Base-by-base conservation (phyloP, 1,140 invertebrate genomes). In the Aethina tumida region DNA sequence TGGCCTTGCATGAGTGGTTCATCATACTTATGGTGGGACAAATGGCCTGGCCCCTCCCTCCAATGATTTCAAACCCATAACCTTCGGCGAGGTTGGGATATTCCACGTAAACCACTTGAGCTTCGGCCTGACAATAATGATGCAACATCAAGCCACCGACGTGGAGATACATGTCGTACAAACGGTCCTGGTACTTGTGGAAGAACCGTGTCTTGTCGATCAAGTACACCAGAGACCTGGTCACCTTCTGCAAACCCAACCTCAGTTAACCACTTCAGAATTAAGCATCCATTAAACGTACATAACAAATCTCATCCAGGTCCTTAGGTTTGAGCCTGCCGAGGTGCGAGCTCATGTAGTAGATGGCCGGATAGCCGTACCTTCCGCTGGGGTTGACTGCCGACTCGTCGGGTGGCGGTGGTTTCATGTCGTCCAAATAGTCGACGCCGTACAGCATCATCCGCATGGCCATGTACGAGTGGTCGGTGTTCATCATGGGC, bases 111-210 rank as follows among this genome's bases (percentile, higher is more conserved):
- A 47, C 12, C 19, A 10, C 21, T 10, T 43, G 39, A 5, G 40
- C 28, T 33, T 43, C 32, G 29, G 45, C 40, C 16, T 47, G 41
- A 18, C 37, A 47, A 22, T 47, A 47, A 30, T 47, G 45, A 26
- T 39, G 39, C n/a, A 47, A 32, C 20, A 47, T 22, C 10, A 47
- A n/a, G 20, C 45, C 45, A 7, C 45, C 45, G 10, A 47, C 17
- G 14, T 36, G 40, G 16, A 20, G 27, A 7, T 35, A 15, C 5
- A 43, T 17, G 8, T 43, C 17, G n/a, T 31, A 16, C 15, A 7
- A 2, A 14, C 14, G n/a, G 5, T 15, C 14, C 31, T 29, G 14
- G 18, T 39, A 39, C 16, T 18, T 7, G 13, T 18, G 18, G 20
- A 47, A 47, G 14, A 47, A 44, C 14, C 21, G 31, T 2, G 32